These are phyloP conservation scores for Agrilus planipennis DNA, from an alignment of 1,140 invertebrate species.

Conservation along the genomic window DNA sequence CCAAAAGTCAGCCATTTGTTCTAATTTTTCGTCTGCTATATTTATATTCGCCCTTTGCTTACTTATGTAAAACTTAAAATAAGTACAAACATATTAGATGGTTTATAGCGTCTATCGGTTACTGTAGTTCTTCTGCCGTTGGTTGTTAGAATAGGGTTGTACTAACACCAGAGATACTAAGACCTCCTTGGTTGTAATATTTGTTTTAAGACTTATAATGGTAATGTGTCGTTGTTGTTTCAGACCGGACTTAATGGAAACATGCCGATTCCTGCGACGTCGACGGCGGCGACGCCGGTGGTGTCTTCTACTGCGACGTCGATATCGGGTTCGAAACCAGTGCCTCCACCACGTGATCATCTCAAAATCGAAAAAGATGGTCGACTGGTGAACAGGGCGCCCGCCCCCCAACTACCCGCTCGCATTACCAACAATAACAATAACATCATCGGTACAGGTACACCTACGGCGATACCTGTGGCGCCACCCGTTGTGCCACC, in stretches of 20 bases:
- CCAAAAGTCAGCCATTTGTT: too few relatives aligned
- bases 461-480: conserved; percentile 31
- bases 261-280: conserved; percentile 14
- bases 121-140: too few relatives aligned
- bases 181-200: too few relatives aligned
- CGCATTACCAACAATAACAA: conserved; percentile 39
- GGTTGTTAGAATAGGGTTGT: not conserved
- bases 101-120: too few relatives aligned
- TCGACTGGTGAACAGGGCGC: conserved; percentile 48
- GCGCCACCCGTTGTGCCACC: conserved; percentile 21
- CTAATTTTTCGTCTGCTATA: too few relatives aligned
- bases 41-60: too few relatives aligned
- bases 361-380: conserved; percentile 48
- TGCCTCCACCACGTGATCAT: conserved; percentile 64
- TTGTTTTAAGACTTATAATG: conserved; percentile 18
- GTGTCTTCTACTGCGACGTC: conserved; percentile 11
- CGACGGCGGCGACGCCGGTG: conserved; percentile 10
- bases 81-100: too few relatives aligned
- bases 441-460: conserved; percentile 36
- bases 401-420: conserved; percentile 58
- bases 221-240: conserved; percentile 30
- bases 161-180: not conserved
- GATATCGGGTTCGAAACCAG: conserved; percentile 46
- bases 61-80: too few relatives aligned
- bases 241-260: conserved; percentile 41